A percentile compares a stretch with the other conserved stretches of the same genome.
Conservation (phyloP, 2,113 vertebrate genomes). For the Balaenoptera acutorostrata region DNA sequence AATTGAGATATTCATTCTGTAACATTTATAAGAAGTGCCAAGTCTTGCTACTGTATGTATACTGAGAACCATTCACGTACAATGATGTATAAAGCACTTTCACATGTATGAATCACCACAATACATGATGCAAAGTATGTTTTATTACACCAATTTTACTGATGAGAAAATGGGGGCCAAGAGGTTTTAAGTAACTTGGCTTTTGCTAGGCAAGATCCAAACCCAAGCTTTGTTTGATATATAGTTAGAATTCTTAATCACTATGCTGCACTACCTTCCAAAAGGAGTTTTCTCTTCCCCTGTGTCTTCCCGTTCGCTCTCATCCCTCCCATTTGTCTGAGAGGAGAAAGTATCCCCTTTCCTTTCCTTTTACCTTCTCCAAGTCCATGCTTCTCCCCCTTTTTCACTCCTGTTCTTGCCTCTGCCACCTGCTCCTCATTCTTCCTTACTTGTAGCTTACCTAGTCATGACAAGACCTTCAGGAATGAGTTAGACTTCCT, state of each 20-base stretch:
- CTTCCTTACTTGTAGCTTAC: neutral
- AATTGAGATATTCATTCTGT: neutral
- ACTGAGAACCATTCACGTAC: neutral
- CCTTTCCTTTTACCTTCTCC: neutral
- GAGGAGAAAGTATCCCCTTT: neutral
- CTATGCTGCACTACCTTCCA: neutral
- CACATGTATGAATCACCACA: accelerated
- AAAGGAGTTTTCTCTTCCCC: too few species aligned
- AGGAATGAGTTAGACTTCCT: neutral
- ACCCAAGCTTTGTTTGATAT: neutral
- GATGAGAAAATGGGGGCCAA: neutral
- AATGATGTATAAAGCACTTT: neutral
- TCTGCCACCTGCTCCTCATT: neutral
- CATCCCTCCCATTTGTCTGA: neutral
- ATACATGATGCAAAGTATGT: too few species aligned
- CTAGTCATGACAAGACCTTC: neutral
- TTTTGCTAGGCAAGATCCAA: neutral
- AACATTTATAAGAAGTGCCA: neutral
- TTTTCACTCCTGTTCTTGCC: neutral
- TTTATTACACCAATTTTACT: neutral
- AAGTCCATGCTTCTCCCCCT: too few species aligned
- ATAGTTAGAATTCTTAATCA: neutral
- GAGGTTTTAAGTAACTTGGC: neutral
- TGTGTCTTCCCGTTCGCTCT: neutral
- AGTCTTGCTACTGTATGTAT: accelerated